A percentile compares a stretch with the other conserved stretches of the same genome.
phyloP scores from a whole-genome alignment of 1,140 invertebrate genomes.

The Heterodera schachtii region DNA sequence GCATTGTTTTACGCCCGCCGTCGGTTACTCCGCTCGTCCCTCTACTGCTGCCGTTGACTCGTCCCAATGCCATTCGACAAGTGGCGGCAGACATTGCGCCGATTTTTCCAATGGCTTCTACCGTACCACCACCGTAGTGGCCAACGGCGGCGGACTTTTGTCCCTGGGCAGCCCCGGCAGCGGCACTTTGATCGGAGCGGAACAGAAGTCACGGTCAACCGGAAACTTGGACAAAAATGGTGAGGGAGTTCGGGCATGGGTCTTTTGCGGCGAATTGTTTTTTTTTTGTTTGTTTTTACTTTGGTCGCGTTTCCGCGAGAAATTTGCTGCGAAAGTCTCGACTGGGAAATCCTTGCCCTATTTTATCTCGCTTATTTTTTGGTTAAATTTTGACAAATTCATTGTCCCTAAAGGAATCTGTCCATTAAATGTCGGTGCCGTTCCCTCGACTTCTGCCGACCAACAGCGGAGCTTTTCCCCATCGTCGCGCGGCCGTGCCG shows the following conservation, averaged over 20 bases:
- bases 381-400: constrained; percentile 23
- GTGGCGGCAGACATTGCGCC: not conserved
- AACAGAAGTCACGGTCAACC: constrained; percentile 41
- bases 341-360: too few species aligned
- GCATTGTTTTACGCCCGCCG: constrained; percentile 2
- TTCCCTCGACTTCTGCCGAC: not conserved
- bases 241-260: constrained; percentile 5
- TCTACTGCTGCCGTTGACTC: not conserved
- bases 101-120: constrained; percentile 17
- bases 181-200: constrained; percentile 26
- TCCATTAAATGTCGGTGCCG: constrained; percentile 33
- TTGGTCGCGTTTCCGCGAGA: too few species aligned
- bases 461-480: constrained; percentile 13
- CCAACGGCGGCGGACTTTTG: constrained; percentile 21
- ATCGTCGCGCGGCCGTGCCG: not conserved
- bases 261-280: too few species aligned
- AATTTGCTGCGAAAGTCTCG: too few species aligned
- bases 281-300: too few species aligned
- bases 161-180: not conserved
- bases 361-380: too few species aligned
- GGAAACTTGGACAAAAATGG: constrained; percentile 30
- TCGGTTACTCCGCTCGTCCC: not conserved
- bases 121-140: constrained; percentile 25
- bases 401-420: constrained; percentile 30
- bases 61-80: too few species aligned